A percentile compares a stretch with the other conserved stretches of the same genome.
Conservation (phyloP, 2,113 vertebrate species). For the Hydrochoerus hydrochaeris region DNA sequence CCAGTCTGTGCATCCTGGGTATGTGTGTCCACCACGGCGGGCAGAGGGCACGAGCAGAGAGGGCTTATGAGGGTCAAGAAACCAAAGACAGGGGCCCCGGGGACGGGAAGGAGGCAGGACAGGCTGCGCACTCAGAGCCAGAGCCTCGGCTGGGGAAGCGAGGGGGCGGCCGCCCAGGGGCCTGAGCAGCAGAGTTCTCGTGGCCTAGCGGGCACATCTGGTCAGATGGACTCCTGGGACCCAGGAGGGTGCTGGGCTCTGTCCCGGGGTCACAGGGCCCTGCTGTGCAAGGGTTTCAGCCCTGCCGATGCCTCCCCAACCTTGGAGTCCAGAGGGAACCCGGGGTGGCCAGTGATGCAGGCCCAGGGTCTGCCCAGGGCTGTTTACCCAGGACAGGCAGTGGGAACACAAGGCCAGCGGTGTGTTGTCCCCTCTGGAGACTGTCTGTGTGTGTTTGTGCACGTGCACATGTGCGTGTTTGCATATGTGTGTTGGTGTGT, state of each 20-base stretch:
- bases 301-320: neutral
- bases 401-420: neutral
- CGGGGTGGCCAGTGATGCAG: neutral
- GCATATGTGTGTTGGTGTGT: no score
- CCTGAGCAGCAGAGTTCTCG: neutral
- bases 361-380: neutral
- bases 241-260: neutral
- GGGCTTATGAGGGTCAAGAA: neutral
- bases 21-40: neutral
- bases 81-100: neutral
- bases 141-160: neutral
- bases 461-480: no score
- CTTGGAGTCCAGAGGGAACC: neutral
- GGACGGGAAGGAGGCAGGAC: neutral
- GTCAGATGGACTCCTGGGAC: neutral
- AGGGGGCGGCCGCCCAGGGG: neutral
- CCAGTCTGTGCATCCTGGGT: neutral
- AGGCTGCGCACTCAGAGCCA: neutral
- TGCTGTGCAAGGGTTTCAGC: neutral
- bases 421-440: neutral
- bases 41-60: neutral
- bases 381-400: accelerated
- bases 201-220: neutral
- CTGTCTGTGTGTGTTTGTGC: neutral
- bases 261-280: neutral